These are phyloP conservation scores for Brachyopa scutellaris DNA, from an alignment of 2,888 invertebrate species.

Conservation along the genomic window DNA sequence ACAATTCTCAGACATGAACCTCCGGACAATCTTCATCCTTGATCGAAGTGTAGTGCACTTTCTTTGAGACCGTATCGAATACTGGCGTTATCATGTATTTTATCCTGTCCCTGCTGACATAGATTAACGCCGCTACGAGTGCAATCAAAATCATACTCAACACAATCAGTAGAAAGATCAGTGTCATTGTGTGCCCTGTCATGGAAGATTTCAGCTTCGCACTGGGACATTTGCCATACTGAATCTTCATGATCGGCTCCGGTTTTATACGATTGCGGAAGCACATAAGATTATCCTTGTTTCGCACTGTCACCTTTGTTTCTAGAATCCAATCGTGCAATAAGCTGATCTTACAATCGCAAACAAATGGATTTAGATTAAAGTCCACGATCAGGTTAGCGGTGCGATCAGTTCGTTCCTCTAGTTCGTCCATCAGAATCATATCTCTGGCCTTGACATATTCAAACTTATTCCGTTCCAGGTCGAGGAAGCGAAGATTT, in stretches of 20 bases:
- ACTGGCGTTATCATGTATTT: constrained; percentile 85
- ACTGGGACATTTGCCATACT: constrained; percentile 77
- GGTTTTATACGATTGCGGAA: constrained; percentile 77
- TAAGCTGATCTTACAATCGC: constrained; percentile 85
- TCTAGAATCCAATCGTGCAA: constrained; percentile 86
- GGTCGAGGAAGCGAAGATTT: constrained; percentile 86
- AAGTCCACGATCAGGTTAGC: constrained; percentile 85
- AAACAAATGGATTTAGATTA: constrained; percentile 86
- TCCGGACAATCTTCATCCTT: constrained; percentile 84
- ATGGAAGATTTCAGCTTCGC: constrained; percentile 76
- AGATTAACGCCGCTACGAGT: constrained; percentile 84
- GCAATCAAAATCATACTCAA: constrained; percentile 83
- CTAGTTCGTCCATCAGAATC: constrained; percentile 83
- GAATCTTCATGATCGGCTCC: constrained; percentile 77
- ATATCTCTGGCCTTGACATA: constrained; percentile 84
- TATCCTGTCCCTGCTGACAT: constrained; percentile 85
- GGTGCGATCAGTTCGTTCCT: constrained; percentile 80
- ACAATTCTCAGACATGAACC: constrained; percentile 79
- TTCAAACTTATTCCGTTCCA: constrained; percentile 86
- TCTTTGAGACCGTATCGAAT: constrained; percentile 86
- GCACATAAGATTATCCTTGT: constrained; percentile 84
- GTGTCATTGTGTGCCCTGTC: constrained; percentile 79
- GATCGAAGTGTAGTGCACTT: constrained; percentile 89
- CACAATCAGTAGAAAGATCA: constrained; percentile 83
- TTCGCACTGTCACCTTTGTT: constrained; percentile 85